A percentile compares a stretch with the other conserved stretches of the same genome.
Evolutionary conservation across 2,797 vertebrate species (phyloP).

Genomic region (Scleropages formosus): DNA sequence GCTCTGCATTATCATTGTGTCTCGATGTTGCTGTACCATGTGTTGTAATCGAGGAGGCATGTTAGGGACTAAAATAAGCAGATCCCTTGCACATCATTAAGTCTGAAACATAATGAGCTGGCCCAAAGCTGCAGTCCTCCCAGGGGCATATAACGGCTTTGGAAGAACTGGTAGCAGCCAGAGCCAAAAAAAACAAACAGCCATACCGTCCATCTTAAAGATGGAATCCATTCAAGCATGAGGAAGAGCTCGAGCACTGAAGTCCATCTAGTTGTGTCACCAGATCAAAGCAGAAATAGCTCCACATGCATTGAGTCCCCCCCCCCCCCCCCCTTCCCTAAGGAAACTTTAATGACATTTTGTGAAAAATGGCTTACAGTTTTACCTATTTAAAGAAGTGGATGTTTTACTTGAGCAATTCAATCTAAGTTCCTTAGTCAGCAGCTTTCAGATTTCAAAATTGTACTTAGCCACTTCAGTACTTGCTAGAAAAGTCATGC

Average conservation of each 20-base stretch:
- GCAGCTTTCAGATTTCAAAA: too few relatives aligned
- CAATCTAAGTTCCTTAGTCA: too few relatives aligned
- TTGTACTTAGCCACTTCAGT: too few relatives aligned
- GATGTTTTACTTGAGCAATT: too few relatives aligned
- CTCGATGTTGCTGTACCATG: conserved; percentile 35
- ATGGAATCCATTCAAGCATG: too few relatives aligned
- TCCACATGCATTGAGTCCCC: background rate
- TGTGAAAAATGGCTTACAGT: too few relatives aligned
- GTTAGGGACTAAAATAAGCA: conserved; percentile 60
- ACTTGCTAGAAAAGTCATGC: too few relatives aligned
- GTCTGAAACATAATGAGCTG: conserved; percentile 71
- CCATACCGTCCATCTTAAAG: background rate
- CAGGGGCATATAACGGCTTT: conserved; percentile 54
- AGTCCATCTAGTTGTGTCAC: background rate
- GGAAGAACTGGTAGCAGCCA: conserved; percentile 52
- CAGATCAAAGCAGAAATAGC: background rate
- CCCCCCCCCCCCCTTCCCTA: too few relatives aligned
- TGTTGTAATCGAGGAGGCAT: conserved; percentile 55
- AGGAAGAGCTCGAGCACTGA: background rate
- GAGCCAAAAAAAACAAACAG: conserved; percentile 41
- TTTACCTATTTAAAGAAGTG: too few relatives aligned
- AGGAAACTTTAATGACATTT: too few relatives aligned
- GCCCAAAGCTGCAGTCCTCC: conserved; percentile 57
- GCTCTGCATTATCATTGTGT: conserved; percentile 36
- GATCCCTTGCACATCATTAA: conserved; percentile 67